Evolutionary conservation across 2,797 vertebrate species (phyloP), one percentile per base, ranked within the genome.

Genomic region (Coregonus sp.): DNA sequence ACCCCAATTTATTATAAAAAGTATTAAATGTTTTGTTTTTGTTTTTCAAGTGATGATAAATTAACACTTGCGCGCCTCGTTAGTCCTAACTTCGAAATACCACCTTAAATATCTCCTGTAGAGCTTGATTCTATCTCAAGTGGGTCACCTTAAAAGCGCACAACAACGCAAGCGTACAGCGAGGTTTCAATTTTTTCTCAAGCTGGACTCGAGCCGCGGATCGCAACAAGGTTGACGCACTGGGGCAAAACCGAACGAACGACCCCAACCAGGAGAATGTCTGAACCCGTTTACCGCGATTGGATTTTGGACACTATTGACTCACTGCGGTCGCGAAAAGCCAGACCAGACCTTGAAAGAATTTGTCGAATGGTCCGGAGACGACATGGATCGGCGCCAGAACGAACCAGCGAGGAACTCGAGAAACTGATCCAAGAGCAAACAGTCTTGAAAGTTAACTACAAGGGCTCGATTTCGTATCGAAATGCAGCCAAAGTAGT

Each of bases 391-490:
- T 96, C 94, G 90, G 95, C 96, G 87, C 94, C 95, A 14, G 95
- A 96, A 87, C 94, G 95, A 92, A 96, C 96, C 93, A 95, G 95
- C 84, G 94, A 93, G 50, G 95, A 96, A 94, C 95, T 96, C 86
- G 96, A 96, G 83, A 95, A 95, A 93, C 95, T 96, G 91, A 96
- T 97, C 78, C 94, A 94, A 86, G 95, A 96, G 79, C 95, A 95
- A 81, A 95, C 95, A 89, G 96, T 97, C 86, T 88, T 97, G 25
- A 96, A 96, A 94, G 96, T 97, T 93, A 95, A 95, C 92, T 97
- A 97, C 94, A 97, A 97, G 92, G 96, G 96, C 88, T 97, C 96
- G 37, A 95, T 97, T 80, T 97, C 96, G 1, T 97, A 97, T 91
- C 95, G 96, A 75, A 97, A 96, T 93, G 96, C 96, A 75, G 96